Conservation (phyloP, 2,888 invertebrate genomes). For the Conistra vaccinii region DNA sequence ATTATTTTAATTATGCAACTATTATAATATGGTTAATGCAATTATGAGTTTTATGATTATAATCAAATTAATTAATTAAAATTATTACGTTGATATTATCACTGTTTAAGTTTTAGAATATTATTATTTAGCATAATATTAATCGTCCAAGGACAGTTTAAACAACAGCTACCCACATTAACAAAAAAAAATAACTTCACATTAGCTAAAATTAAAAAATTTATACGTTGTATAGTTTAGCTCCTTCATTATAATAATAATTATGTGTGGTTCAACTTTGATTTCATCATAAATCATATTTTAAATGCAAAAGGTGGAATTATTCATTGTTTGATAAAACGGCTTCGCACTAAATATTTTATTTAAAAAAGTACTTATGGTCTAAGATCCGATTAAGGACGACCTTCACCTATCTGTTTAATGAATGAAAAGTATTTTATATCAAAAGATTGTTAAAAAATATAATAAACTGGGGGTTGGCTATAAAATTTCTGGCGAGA, state of each 20-base stretch:
- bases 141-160: neutral
- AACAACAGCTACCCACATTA: too few species aligned
- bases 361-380: too few species aligned
- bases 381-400: too few species aligned
- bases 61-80: neutral
- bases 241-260: neutral
- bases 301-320: neutral
- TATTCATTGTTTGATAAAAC: neutral
- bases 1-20: neutral
- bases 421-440: too few species aligned
- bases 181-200: too few species aligned
- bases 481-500: too few species aligned
- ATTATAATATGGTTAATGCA: neutral
- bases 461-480: too few species aligned
- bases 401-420: too few species aligned
- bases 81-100: neutral
- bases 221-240: neutral
- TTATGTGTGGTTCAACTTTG: neutral
- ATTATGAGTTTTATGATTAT: neutral
- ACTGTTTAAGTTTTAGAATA: neutral
- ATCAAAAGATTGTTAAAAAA: too few species aligned
- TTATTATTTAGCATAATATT: too few species aligned
- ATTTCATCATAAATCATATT: neutral
- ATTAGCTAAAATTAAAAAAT: too few species aligned
- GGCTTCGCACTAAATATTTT: neutral